Conservation (phyloP, 2,113 vertebrate species). For the Solea solea region DNA sequence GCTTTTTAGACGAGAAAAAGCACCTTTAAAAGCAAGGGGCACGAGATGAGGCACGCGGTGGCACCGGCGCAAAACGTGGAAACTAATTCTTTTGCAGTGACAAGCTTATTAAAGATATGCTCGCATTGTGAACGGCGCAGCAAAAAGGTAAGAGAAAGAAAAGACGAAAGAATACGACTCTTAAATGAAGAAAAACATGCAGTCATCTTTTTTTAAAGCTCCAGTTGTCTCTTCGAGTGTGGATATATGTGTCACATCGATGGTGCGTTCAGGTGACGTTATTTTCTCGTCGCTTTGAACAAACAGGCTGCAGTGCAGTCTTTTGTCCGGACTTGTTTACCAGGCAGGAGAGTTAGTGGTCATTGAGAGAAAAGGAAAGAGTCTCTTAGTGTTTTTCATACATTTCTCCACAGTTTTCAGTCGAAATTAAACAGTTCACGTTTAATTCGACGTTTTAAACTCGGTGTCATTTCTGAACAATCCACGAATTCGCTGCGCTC, state of each 20-base stretch:
- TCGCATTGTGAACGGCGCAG: conserved; percentile 78
- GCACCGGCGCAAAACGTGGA: conserved; percentile 73
- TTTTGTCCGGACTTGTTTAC: conserved; percentile 78
- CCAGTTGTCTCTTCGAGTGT: neutral
- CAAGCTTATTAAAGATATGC: conserved; percentile 80
- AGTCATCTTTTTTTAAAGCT: neutral
- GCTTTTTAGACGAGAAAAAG: neutral
- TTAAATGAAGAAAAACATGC: neutral
- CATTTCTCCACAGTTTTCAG: neutral
- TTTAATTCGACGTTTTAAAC: neutral
- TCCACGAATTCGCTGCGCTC: neutral
- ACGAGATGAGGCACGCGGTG: conserved; percentile 81
- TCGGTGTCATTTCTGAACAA: conserved; percentile 19
- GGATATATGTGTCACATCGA: neutral
- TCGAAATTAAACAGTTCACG: neutral
- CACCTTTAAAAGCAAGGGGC: conserved; percentile 38
- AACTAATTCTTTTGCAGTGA: conserved; percentile 71
- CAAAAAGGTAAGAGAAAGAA: conserved; percentile 79
- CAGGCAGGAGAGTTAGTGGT: conserved; percentile 28
- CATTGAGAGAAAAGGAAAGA: neutral
- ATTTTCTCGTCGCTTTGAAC: conserved; percentile 15
- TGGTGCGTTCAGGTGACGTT: neutral
- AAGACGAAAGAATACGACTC: too few species aligned
- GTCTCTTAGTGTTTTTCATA: neutral
- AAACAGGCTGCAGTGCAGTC: conserved; percentile 72